Evolutionary conservation across 2,797 vertebrate genomes (phyloP), one percentile per base, ranked within the genome.

Genomic region (Ispidina lecontei): DNA sequence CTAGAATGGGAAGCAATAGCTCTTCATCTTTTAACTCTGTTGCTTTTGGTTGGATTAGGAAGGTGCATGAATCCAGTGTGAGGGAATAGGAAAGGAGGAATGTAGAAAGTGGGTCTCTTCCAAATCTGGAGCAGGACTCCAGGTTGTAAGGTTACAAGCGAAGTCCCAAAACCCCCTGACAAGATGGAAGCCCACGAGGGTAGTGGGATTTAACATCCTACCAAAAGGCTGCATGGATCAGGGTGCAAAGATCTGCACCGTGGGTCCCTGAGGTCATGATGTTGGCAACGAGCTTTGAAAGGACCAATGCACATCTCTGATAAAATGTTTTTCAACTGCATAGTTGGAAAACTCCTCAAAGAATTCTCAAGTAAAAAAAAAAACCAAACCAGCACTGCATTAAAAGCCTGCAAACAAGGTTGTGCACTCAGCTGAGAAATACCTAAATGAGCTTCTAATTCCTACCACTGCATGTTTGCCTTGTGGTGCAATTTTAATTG

Each of bases 291-390:
- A 54, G 8, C 33, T 59, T 64, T 70, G 59, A 43, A 47, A 84
- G 29, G 12, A 7, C 22, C 0, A 1, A 4, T 82, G 37, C 0
- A 0, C 7, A 5, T 22, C 37, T 52, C 51, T 68, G 43, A 64
- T 60, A 35, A 77, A 92, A 63, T 26, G 1, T 8, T 75, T 91
- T 80, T 78, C 7, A 44, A 7, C 11, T 35, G n/a, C 29, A 5
- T 55, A 22, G 22, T 12, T 81, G 55, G 56, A 76, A 72, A 84
- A 73, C 12, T 76, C n/a, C 55, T 64, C 52, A 39, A 46, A 63
- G 54, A 63, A 18, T 39, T 88, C 17, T 14, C 17, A 0, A 20
- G 6, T 31, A 22, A 35, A 74, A 75, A 64, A 41, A 47, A 28
- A 33, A 72, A 70, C 47, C 31, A 4, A 35, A 10, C 14, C 31